Base-by-base conservation (phyloP, 2,113 vertebrate genomes). In the Mastomys coucha region DNA sequence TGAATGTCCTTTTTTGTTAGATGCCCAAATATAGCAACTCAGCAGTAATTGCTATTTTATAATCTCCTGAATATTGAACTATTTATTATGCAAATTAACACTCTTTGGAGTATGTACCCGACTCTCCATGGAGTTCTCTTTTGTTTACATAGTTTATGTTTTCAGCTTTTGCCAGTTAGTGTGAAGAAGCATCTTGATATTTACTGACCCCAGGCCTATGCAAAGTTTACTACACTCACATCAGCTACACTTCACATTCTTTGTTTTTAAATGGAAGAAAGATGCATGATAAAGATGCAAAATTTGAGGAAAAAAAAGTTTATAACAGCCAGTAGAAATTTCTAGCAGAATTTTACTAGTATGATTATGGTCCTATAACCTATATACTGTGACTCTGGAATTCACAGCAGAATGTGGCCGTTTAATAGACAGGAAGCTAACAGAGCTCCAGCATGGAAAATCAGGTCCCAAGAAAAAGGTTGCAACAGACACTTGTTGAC, bases 41-140 rank as follows among this genome's bases (percentile, higher is more conserved):
- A 0, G 0, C 51, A 98, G 85, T 97, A 98, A 98, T 92, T 97
- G 91, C 53, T 98, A 84, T 96, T 97, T 97, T 97, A 96, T 95
- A 93, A 95, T 96, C 93, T 97, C 51, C 96, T 95, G 95, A 93
- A 88, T 63, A 93, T 95, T 97, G 78, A 96, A 95, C 75, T 98
- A 72, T 98, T 98, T 98, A 95, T 96, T 89, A 94, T 97, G 96
- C 28, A 96, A 93, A 92, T 97, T 96, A 91, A 85, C 69, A 72
- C 22, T 92, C 69, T 97, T 97, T 93, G 81, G 88, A 72, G 42
- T 91, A 53, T 36, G 76, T 77, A 81, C 91, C 90, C 60, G 1
- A 94, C 96, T 97, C 77, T 56, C 91, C 96, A 96, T 70, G 51
- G 49, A 97, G 8, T 93, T 95, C 92, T 96, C 19, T 39, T 96